These are phyloP conservation scores for Coptodon bakossiorum DNA, from an alignment of 2,113 vertebrate genomes.

Conservation along the genomic window DNA sequence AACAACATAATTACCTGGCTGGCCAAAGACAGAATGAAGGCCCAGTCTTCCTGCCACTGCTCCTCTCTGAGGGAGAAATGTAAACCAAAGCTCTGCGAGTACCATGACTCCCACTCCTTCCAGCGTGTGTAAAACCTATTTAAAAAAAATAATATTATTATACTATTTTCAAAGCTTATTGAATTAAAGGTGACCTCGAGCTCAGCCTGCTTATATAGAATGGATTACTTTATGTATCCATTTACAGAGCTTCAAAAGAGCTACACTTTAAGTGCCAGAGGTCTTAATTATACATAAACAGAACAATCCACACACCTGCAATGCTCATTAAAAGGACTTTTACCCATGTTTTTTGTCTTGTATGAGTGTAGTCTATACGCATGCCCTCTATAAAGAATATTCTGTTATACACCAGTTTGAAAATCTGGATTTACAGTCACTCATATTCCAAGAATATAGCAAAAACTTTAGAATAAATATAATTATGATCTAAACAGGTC, in stretches of 20 bases:
- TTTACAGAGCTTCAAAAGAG: not conserved
- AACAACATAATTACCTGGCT: constrained; percentile 80
- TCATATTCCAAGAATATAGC: not conserved
- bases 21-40: constrained; percentile 94
- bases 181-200: not conserved
- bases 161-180: not conserved
- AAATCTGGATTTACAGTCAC: not conserved
- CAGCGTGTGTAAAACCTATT: constrained; percentile 95
- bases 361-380: not conserved
- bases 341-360: not conserved
- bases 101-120: constrained; percentile 99
- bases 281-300: not conserved
- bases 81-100: constrained; percentile 96
- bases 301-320: not conserved
- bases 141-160: not conserved
- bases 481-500: not conserved
- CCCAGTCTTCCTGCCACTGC: constrained; percentile 99
- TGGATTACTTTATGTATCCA: not conserved
- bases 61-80: constrained; percentile 96
- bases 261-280: not conserved
- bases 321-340: not conserved
- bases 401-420: accelerated
- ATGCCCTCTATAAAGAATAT: not conserved
- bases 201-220: not conserved
- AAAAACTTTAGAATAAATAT: not conserved